Base-by-base conservation (phyloP, 2,113 vertebrate species). In the Gobius niger region DNA sequence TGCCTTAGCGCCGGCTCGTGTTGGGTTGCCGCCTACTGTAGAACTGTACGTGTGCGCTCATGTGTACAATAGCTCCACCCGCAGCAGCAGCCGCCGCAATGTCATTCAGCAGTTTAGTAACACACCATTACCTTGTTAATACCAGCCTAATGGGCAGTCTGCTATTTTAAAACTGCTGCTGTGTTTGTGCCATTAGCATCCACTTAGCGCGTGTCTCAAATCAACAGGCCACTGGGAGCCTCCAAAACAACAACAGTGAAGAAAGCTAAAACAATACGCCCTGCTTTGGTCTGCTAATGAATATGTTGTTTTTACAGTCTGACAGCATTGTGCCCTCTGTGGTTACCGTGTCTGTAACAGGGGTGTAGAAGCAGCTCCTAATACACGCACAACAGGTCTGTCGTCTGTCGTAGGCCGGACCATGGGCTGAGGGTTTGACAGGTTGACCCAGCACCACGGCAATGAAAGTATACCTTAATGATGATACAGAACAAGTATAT, bases 111-210 rank as follows among this genome's bases (percentile, higher is more conserved):
- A 91, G 87, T 93, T 94, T 94, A 93, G 93, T 90, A 93, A 94
- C 92, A 93, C 92, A 84, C 91, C 93, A 94, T 95, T 94, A 94
- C 82, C 88, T 91, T 81, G 87, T 90, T 93, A 95, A 95, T 95
- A 92, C 91, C 76, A 91, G 88, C 74, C 87, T 93, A 94, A 94
- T 93, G 93, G 91, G 88, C 78, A 85, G 89, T 87, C 89, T 88
- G 91, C 94, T 93, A 92, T 94, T 94, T 93, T 88, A 90, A 91
- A 93, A 93, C 81, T 88, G 85, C 85, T 62, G 80, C 82, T 87
- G 77, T 89, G 92, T 93, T 93, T 82, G 88, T 87, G 89, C 87
- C 91, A 92, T 94, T 94, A 93, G 73, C 7, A 91, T 82, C 84
- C 77, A 88, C 91, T 93, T 92, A 88, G 82, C 75, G 76, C 75